A percentile compares a stretch with the other conserved stretches of the same genome.
Conservation (phyloP, 1,140 invertebrate genomes). For the Copidosoma floridanum region DNA sequence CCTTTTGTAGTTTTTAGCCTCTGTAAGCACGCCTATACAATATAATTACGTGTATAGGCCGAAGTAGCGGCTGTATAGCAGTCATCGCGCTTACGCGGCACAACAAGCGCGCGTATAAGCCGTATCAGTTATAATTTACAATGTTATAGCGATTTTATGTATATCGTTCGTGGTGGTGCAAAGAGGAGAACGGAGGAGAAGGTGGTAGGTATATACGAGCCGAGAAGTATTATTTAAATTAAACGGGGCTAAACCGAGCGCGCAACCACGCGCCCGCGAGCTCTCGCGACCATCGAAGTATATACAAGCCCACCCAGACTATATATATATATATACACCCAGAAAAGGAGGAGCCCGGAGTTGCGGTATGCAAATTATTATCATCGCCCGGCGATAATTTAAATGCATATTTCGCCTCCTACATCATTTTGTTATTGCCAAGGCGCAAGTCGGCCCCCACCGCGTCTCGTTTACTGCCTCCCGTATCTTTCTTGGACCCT, state of each 20-base stretch:
- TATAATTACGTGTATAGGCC: too few relatives aligned
- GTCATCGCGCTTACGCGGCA: not conserved
- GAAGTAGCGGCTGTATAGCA: too few relatives aligned
- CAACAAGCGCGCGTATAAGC: conserved; percentile 43
- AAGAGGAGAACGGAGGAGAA: conserved; percentile 37
- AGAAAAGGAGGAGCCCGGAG: conserved; percentile 38
- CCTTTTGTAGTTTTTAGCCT: too few relatives aligned
- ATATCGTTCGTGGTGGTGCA: too few relatives aligned
- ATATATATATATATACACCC: too few relatives aligned
- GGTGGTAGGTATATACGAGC: too few relatives aligned
- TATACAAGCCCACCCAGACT: too few relatives aligned
- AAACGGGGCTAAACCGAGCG: conserved; percentile 59
- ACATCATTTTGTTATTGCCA: conserved; percentile 60
- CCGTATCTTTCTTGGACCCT: too few relatives aligned
- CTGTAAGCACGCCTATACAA: too few relatives aligned
- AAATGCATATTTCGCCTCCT: conserved; percentile 60
- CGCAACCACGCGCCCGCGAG: conserved; percentile 40
- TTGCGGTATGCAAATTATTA: conserved; percentile 57
- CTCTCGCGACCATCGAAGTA: conserved; percentile 25
- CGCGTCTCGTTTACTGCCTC: conserved; percentile 31
- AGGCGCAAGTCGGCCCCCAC: conserved; percentile 50
- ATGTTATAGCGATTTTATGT: conserved; percentile 60
- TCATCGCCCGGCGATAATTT: conserved; percentile 59
- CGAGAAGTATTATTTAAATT: conserved; percentile 59
- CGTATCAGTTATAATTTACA: conserved; percentile 60